Base-by-base conservation (phyloP, 2,113 vertebrate genomes). In the Phyllostomus hastatus region DNA sequence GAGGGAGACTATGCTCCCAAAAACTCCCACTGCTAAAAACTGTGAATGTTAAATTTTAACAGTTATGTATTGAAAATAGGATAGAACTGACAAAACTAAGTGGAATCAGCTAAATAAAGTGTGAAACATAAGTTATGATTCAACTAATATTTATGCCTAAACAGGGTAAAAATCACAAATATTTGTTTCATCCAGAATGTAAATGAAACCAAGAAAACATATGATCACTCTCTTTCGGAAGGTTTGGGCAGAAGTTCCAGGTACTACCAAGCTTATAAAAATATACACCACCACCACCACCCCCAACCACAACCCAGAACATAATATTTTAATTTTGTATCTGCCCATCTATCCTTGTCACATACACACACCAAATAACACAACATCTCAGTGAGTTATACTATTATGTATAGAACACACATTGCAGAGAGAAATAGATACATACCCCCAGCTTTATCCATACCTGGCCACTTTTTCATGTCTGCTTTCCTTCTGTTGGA, bases 131-230 rank as follows among this genome's bases (percentile, higher is more conserved):
- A 83, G 75, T 72, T 95, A 48, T 78, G 90, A 88, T 90, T 88
- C 90, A 76, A 82, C 95, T 97, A 96, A 88, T 96, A 92, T 94
- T 86, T 96, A 94, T 96, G 78, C 38, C 78, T 69, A 69, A 72
- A 61, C 28, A 85, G 78, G 35, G 61, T 73, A 61, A 92, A 92
- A 88, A 81, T 88, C 50, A 76, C 90, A 97, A 96, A 95, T 92
- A 92, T 85, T 92, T 95, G 87, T 83, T 95, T 61, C 88, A 84
- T 88, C 52, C 54, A 35, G 50, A 87, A 35, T 75, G 41, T 90
- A 96, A 94, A 90, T 33, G 19, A 95, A 96, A 95, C 59, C 15
- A 73, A 92, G 66, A 88, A 76, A 94, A 80, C 48, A 82, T 48
- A 81, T 59, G 31, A 87, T 61, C 28, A 35, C 20, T 57, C 11